A percentile compares a stretch with the other conserved stretches of the same genome.
These are phyloP conservation scores for Tyria jacobaeae DNA, from an alignment of 2,888 invertebrate species.

Conservation along the genomic window DNA sequence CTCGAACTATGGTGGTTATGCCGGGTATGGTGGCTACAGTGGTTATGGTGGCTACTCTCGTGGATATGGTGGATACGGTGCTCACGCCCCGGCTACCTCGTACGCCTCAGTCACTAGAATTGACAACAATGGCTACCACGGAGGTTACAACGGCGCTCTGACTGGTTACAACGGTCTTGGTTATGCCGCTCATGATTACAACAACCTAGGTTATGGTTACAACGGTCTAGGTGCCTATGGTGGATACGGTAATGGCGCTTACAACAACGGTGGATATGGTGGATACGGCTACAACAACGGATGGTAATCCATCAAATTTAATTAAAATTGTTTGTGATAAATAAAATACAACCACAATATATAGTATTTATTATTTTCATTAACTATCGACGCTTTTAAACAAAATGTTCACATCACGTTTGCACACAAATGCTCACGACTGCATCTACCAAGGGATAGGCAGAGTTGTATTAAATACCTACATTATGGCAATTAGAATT, in stretches of 20 bases:
- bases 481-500: too few relatives aligned
- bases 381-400: neutral
- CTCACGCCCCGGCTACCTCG: too few relatives aligned
- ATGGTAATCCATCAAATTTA: conserved; percentile 35
- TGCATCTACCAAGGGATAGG: too few relatives aligned
- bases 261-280: conserved; percentile 25
- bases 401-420: too few relatives aligned
- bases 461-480: too few relatives aligned
- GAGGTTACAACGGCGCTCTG: conserved; percentile 7
- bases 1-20: conserved; percentile 25
- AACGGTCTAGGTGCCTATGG: conserved; percentile 28
- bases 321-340: neutral
- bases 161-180: conserved; percentile 23
- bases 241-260: conserved; percentile 26
- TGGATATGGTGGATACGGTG: conserved; percentile 8
- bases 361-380: neutral
- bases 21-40: conserved; percentile 27
- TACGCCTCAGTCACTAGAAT: too few relatives aligned
- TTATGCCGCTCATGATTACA: too few relatives aligned
- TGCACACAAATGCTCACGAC: too few relatives aligned
- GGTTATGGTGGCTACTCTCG: conserved; percentile 20
- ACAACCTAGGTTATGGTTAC: conserved; percentile 24
- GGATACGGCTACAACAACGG: conserved; percentile 35
- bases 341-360: neutral
- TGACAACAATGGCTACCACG: neutral